Conservation (phyloP, 2,113 vertebrate species). For the Rissa tridactyla region DNA sequence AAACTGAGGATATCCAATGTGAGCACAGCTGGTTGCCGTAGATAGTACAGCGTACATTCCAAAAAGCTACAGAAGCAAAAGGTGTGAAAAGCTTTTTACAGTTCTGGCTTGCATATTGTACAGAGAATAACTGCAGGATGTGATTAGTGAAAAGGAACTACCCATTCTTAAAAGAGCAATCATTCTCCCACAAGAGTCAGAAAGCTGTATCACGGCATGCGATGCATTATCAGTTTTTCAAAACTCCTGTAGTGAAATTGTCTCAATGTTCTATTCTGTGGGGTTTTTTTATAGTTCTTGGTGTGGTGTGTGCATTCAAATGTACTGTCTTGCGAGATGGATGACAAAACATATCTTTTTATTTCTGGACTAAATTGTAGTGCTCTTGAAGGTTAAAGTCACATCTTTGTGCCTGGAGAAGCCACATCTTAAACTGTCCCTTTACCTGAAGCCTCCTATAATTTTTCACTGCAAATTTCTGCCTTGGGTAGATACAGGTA, state of each 20-base stretch:
- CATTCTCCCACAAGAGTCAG: not conserved
- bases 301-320: not conserved
- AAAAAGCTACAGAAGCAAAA: conserved; percentile 45
- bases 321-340: not conserved
- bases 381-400: not conserved
- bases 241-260: conserved; percentile 11
- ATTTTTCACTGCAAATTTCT: not conserved
- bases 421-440: not conserved
- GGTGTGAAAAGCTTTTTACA: conserved; percentile 43
- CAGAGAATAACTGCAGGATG: conserved; percentile 12
- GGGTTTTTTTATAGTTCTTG: not conserved
- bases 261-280: not conserved
- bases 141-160: conserved; percentile 12
- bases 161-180: not conserved
- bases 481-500: not conserved
- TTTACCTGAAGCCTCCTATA: not conserved
- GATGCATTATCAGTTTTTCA: conserved; percentile 5
- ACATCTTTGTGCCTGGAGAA: not conserved
- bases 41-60: conserved; percentile 25
- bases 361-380: not conserved
- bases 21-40: conserved; percentile 31
- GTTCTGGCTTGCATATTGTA: conserved; percentile 13
- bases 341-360: not conserved
- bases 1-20: conserved; percentile 16
- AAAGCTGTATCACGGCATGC: not conserved